Evolutionary conservation across 2,113 vertebrate species (phyloP).

Genomic region (Burhinus oedicnemus): DNA sequence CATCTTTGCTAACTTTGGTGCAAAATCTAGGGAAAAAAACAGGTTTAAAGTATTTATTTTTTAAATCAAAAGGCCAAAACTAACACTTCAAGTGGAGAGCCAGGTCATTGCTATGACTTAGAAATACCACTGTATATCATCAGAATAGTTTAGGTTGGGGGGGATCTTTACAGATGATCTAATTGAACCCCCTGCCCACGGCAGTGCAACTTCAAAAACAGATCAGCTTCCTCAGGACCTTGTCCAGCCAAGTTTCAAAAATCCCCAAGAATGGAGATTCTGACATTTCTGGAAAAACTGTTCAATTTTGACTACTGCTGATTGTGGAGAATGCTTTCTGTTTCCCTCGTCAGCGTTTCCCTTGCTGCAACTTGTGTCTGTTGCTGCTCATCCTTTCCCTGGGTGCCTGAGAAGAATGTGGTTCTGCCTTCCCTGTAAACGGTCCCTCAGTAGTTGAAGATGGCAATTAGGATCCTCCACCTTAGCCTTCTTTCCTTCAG

Average conservation of each 20-base stretch:
- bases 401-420: background rate
- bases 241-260: background rate
- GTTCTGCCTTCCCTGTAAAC: background rate
- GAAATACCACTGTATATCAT: background rate
- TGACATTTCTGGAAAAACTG: background rate
- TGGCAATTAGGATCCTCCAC: background rate
- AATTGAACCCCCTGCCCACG: background rate
- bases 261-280: background rate
- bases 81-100: background rate
- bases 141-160: background rate
- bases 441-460: background rate
- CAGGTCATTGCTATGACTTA: background rate
- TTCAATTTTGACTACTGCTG: background rate
- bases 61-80: background rate
- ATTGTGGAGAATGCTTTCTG: background rate
- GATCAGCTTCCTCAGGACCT: background rate
- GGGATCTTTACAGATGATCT: background rate
- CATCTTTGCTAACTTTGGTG: background rate
- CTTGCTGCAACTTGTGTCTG: background rate
- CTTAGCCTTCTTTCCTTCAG: background rate
- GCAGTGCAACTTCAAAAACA: background rate
- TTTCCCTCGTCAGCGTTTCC: background rate
- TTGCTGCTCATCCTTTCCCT: background rate
- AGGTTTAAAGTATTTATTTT: background rate
- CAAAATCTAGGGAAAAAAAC: background rate